Evolutionary conservation across 2,797 vertebrate species (phyloP).

Genomic region (Onychomys arenicola): DNA sequence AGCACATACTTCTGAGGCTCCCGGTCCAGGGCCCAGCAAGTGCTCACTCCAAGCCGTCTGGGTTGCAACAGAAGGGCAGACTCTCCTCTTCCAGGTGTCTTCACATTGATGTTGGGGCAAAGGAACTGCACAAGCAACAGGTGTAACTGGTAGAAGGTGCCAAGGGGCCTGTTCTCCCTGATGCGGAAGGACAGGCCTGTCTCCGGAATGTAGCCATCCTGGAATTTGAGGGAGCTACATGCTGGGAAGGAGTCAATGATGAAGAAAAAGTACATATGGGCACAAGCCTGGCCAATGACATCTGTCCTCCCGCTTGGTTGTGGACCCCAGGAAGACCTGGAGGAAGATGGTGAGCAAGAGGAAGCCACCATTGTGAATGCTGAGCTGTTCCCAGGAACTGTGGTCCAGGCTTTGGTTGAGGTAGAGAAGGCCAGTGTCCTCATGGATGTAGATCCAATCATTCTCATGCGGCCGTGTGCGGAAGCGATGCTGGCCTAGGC

Average conservation of each 20-base stretch:
- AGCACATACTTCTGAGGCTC: too few species aligned
- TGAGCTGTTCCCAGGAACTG: conserved; percentile 90
- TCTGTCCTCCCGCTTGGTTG: conserved; percentile 83
- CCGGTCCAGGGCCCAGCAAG: too few species aligned
- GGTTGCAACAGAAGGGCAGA: too few species aligned
- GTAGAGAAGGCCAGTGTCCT: conserved; percentile 92
- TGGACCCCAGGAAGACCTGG: conserved; percentile 87
- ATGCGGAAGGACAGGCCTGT: conserved; percentile 93
- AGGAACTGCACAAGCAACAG: conserved; percentile 88
- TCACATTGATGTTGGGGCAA: conserved; percentile 94
- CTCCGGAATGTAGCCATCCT: conserved; percentile 93
- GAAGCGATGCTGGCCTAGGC: conserved; percentile 89
- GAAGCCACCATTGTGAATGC: conserved; percentile 79
- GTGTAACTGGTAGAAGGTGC: conserved; percentile 92
- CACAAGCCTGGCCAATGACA: conserved; percentile 85
- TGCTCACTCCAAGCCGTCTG: too few species aligned
- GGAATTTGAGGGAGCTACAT: conserved; percentile 89
- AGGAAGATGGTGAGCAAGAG: conserved; percentile 84
- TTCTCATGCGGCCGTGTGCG: conserved; percentile 84
- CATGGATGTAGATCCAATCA: conserved; percentile 93
- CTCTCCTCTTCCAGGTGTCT: conserved; percentile 92
- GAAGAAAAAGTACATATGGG: conserved; percentile 89
- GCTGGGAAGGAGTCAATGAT: conserved; percentile 91
- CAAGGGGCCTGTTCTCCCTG: conserved; percentile 94
- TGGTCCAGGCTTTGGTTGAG: conserved; percentile 94